Evolutionary conservation across 2,113 vertebrate species (phyloP).

Genomic region (Stegostoma tigrinum): DNA sequence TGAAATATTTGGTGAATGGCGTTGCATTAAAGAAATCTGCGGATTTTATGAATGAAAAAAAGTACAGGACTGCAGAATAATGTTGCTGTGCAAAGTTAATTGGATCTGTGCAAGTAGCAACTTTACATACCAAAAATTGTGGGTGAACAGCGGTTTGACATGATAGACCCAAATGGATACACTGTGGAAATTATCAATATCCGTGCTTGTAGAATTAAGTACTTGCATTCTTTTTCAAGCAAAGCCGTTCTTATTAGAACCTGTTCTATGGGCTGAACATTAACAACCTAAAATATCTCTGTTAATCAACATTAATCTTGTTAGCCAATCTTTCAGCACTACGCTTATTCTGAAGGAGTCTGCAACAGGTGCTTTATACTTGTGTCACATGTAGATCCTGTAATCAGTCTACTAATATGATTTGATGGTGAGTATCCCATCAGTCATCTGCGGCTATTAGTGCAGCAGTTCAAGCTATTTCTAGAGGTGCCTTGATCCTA

Average conservation of each 20-base stretch:
- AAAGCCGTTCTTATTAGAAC: neutral
- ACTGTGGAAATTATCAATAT: neutral
- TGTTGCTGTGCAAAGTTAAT: neutral
- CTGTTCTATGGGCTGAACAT: slow-evolving; percentile 39
- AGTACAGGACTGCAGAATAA: neutral
- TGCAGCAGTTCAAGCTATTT: slow-evolving; percentile 45
- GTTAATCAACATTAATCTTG: slow-evolving; percentile 51
- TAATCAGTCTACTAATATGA: slow-evolving; percentile 39
- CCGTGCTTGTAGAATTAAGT: neutral
- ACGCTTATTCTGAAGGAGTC: slow-evolving; percentile 44
- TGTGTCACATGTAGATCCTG: slow-evolving; percentile 40
- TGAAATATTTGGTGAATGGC: neutral
- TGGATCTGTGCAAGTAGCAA: neutral
- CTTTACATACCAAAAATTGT: neutral
- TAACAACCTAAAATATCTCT: slow-evolving; percentile 50
- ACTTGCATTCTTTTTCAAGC: neutral
- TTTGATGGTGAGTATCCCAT: slow-evolving; percentile 40
- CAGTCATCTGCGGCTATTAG: slow-evolving; percentile 20
- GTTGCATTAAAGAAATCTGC: neutral
- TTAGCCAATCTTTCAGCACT: slow-evolving; percentile 52
- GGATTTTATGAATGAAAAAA: neutral
- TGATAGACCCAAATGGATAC: neutral
- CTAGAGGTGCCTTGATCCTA: neutral
- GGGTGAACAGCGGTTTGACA: neutral
- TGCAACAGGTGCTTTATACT: slow-evolving; percentile 53